Evolutionary conservation across 1,140 invertebrate species (phyloP), one percentile per base, ranked within the genome.

Genomic region (Brachionus rubens): DNA sequence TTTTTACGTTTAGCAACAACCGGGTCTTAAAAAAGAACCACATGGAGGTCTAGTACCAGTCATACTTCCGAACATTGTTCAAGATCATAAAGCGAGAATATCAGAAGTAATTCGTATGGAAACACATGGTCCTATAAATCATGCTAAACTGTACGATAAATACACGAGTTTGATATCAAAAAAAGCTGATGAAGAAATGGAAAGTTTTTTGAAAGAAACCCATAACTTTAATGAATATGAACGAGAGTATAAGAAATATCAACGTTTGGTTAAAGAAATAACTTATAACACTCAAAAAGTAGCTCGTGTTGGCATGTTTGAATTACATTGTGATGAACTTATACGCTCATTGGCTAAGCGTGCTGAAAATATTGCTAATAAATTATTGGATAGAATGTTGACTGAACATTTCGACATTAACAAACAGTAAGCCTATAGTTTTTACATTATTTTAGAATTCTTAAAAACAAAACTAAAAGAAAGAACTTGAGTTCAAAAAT

Each of bases 221-320:
- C 82, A 83, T 76, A 79, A 80, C 12, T 85, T 85, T 80, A 81
- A 83, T 56, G 83, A 85, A 65, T 85, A 83, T 76, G 77, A 79
- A 40, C 80, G 81, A 75, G 82, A 84, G 78, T 80, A 85, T 6
- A 79, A 80, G 50, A 84, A 84, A 72, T 85, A 82, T 76, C 78
- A 82, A 62, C 80, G 79, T 50, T 79, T 85, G 40, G 77, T 80
- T 28, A 82, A 85, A 24, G 83, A 85, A 75, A 84, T 85, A 41
- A 79, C 80, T 14, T 85, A 84, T 79, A 82, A 81, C 62, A 81
- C 79, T 4, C 75, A 80, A 36, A 85, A 84, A 81, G 78, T 83
- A 0, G 87, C 91, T 30, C 88, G 89, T 19, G 89, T 92, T 76
- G 91, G 91, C 24, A 89, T 94, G 82, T 96, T 92, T 82, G 90